Percentiles rank a stretch among this genome's conserved stretches.
Evolutionary conservation across 1,140 invertebrate genomes (phyloP).

Genomic region (Drosophila tristis): DNA sequence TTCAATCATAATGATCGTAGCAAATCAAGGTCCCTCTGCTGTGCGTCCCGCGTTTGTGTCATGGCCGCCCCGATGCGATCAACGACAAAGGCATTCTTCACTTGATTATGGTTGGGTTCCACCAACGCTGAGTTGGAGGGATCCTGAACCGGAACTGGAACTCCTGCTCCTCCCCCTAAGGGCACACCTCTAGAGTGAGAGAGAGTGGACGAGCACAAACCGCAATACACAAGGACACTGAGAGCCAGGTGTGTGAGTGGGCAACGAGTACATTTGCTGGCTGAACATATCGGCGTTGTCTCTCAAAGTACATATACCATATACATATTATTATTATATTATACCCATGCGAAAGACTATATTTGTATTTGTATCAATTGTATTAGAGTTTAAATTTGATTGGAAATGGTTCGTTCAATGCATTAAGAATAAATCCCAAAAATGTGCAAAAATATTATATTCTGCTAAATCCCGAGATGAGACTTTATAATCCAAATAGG

Average conservation of each 20-base stretch:
- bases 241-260: constrained; percentile 52
- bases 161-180: constrained; percentile 23
- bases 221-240: constrained; percentile 35
- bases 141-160: neutral
- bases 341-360: constrained; percentile 8
- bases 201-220: constrained; percentile 33
- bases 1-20: constrained; percentile 25
- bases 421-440: constrained; percentile 35
- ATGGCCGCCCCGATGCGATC: constrained; percentile 30
- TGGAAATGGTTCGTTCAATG: constrained; percentile 29
- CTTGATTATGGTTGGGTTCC: neutral
- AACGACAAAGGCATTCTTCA: constrained; percentile 25
- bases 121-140: constrained; percentile 10
- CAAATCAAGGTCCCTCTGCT: constrained; percentile 26
- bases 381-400: constrained; percentile 32
- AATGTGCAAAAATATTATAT: constrained; percentile 46
- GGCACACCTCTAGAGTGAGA: constrained; percentile 19
- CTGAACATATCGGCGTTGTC: constrained; percentile 78
- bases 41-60: constrained; percentile 31
- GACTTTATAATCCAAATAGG: constrained; percentile 35
- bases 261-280: constrained; percentile 80
- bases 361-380: constrained; percentile 10
- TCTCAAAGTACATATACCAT: constrained; percentile 48
- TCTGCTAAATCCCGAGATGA: constrained; percentile 12
- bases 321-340: constrained; percentile 1